These are phyloP conservation scores for Agriotes lineatus DNA, from an alignment of 2,888 invertebrate genomes.

Conservation along the genomic window DNA sequence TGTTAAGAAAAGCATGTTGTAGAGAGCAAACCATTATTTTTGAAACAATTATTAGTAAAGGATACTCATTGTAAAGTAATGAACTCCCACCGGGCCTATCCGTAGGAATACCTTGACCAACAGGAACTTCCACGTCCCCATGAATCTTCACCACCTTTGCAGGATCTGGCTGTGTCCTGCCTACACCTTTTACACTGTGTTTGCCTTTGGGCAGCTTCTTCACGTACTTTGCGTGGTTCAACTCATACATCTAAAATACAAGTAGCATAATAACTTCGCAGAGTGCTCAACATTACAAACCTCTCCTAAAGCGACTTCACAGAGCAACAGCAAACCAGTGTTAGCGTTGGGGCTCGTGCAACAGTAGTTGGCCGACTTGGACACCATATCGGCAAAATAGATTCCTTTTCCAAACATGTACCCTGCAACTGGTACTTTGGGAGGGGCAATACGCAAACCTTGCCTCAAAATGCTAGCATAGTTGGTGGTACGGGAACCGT, in stretches of 20 bases:
- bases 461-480: conserved; percentile 95
- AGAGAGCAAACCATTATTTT: not conserved
- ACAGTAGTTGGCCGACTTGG: conserved; percentile 98
- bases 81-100: conserved; percentile 64
- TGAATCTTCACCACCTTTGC: conserved; percentile 51
- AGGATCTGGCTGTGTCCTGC: conserved; percentile 88
- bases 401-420: conserved; percentile 99
- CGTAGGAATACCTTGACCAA: conserved; percentile 73
- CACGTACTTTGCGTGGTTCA: conserved; percentile 77
- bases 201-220: conserved; percentile 83
- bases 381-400: conserved; percentile 99
- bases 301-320: conserved; percentile 97
- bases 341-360: conserved; percentile 77
- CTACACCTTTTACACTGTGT: conserved; percentile 91
- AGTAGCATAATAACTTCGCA: not conserved
- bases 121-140: conserved; percentile 84
- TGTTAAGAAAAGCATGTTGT: conserved; percentile 53
- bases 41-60: conserved; percentile 63
- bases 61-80: conserved; percentile 94
- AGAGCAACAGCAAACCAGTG: conserved; percentile 89
- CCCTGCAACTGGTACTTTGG: conserved; percentile 94
- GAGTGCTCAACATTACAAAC: conserved; percentile 68
- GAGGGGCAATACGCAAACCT: conserved; percentile 95
- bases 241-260: conserved; percentile 76
- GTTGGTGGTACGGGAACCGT: conserved; percentile 95